Percentiles rank a stretch among this genome's conserved stretches.
Evolutionary conservation across 2,113 vertebrate genomes (phyloP).

Genomic region (Mastomys natalensis): DNA sequence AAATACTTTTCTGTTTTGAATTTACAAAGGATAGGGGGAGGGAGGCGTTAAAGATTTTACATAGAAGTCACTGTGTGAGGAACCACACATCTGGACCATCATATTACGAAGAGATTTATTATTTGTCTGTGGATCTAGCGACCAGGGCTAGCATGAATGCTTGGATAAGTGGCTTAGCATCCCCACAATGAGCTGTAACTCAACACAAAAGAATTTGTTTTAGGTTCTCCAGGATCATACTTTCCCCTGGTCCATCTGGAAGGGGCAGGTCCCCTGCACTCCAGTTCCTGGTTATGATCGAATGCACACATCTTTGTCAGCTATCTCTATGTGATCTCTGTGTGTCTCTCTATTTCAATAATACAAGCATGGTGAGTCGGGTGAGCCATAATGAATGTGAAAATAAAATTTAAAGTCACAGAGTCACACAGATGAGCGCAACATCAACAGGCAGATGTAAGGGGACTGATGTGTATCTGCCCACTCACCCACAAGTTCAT

Average conservation of each 20-base stretch:
- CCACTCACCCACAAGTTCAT: not conserved
- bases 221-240: constrained; percentile 15
- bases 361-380: not conserved
- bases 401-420: constrained; percentile 20
- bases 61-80: accelerated
- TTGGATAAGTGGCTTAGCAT: not conserved
- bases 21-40: not conserved
- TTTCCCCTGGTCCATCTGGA: too few species aligned
- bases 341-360: not conserved
- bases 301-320: not conserved
- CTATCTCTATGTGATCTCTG: not conserved
- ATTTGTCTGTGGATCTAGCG: not conserved
- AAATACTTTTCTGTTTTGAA: not conserved
- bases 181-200: not conserved
- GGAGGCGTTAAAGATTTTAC: accelerated
- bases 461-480: not conserved
- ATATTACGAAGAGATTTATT: not conserved
- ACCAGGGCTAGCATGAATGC: not conserved
- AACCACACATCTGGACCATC: not conserved
- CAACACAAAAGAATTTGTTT: not conserved
- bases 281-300: not conserved
- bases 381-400: not conserved
- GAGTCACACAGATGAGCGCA: constrained; percentile 53
- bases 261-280: not conserved
- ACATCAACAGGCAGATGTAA: not conserved